Evolutionary conservation across 1,140 invertebrate genomes (phyloP), one percentile per base, ranked within the genome.

Genomic region (Hylaeus volcanicus): DNA sequence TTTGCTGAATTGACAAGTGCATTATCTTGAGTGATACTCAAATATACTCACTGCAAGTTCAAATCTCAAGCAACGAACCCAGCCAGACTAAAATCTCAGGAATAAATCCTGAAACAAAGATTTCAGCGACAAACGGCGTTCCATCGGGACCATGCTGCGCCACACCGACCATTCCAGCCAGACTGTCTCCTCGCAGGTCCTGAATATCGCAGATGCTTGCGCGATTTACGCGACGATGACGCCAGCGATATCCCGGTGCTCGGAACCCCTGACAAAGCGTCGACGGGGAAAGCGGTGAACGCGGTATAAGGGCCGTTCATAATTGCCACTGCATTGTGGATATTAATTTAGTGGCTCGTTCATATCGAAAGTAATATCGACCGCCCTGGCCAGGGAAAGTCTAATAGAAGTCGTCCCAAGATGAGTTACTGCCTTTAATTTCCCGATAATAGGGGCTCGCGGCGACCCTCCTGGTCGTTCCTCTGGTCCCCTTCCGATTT

Each of bases 351-450:
- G 91, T 92, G 85, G 91, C 90, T 91, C 91, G 89, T 92, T 92
- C 90, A 92, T 92, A 92, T 92, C 89, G 90, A 92, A 92, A 92
- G 91, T 92, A 92, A 92, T 92, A 92, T 91, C 90, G 89, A 92
- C 87, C 90, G 90, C 82, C 79, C 76, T 82, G 86, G 87, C 90
- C 87, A 89, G 88, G 89, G 90, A 92, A 92, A 92, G 90, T 91
- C 91, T 90, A 92, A 91, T 92, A 91, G 91, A 92, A 92, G 90
- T 92, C 88, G 83, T 87, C 82, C 83, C 79, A 84, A 87, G 88
- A 92, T 92, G 92, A 92, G 89, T 92, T 92, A 92, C 89, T 90
- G 91, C 89, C 89, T 91, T 92, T 92, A 92, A 92, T 92, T 92
- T 92, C 83, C 88, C 90, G 91, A 92, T 92, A 92, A 92, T 92